Conservation (phyloP, 2,797 vertebrate species). For the Phoebastria nigripes region DNA sequence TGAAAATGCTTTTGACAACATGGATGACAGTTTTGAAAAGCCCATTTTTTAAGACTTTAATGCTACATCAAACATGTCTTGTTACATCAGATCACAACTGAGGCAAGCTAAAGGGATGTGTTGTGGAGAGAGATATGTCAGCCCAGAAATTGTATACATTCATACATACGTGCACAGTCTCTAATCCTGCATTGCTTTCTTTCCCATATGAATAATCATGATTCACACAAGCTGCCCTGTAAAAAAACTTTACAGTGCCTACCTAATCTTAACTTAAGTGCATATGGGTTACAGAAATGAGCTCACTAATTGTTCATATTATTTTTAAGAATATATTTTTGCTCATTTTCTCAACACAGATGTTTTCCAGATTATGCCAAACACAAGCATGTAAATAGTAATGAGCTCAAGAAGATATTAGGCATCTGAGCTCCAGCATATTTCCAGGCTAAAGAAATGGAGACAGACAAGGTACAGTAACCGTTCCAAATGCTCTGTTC, state of each 20-base stretch:
- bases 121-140: neutral
- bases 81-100: slow-evolving; percentile 48
- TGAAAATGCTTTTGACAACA: slow-evolving; percentile 48
- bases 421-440: neutral
- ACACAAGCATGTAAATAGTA: neutral
- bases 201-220: neutral
- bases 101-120: slow-evolving; percentile 31
- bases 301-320: neutral
- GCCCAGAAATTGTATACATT: neutral
- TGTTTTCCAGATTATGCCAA: neutral
- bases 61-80: slow-evolving; percentile 58
- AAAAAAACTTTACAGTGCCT: neutral
- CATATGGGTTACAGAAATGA: neutral
- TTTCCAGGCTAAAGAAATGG: neutral
- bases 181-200: neutral
- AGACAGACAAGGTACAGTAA: neutral
- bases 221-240: neutral
- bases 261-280: neutral
- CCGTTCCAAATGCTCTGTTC: slow-evolving; percentile 8
- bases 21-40: slow-evolving; percentile 57
- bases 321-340: neutral
- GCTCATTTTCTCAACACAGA: neutral
- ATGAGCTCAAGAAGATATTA: neutral
- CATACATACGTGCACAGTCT: neutral
- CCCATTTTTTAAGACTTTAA: slow-evolving; percentile 51